phyloP scores from a whole-genome alignment of 2,113 vertebrate genomes.

The Galbula dea region DNA sequence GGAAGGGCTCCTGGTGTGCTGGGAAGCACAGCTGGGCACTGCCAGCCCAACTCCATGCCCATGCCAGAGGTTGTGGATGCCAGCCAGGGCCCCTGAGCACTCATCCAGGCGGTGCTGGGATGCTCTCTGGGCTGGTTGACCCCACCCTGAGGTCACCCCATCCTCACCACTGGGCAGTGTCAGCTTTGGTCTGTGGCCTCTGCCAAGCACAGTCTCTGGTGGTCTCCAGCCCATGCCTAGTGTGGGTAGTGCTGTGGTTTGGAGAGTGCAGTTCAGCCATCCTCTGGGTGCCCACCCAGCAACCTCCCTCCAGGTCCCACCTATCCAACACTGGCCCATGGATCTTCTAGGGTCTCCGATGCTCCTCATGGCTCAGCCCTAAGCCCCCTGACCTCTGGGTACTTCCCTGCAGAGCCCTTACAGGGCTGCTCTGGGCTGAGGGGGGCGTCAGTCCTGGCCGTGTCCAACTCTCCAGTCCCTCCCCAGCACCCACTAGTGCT shows the following conservation, averaged over 20 bases:
- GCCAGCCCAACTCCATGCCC: background rate
- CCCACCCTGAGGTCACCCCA: background rate
- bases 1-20: background rate
- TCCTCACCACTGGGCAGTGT: background rate
- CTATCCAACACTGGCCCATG: background rate
- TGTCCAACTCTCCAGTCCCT: background rate
- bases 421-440: background rate
- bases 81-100: fast-evolving
- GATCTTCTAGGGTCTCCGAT: background rate
- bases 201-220: background rate
- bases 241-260: fast-evolving
- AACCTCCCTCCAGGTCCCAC: no score
- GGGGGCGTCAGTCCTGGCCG: fast-evolving
- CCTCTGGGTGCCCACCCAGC: background rate
- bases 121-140: background rate
- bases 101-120: fast-evolving
- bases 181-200: fast-evolving
- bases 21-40: no score
- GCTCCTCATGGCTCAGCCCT: background rate
- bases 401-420: background rate
- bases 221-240: background rate
- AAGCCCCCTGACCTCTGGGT: background rate
- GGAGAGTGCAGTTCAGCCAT: fast-evolving
- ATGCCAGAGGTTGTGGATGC: background rate
- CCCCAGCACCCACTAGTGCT: background rate